Evolutionary conservation across 2,888 invertebrate species (phyloP).

Genomic region (Neoitamus cyanurus): DNA sequence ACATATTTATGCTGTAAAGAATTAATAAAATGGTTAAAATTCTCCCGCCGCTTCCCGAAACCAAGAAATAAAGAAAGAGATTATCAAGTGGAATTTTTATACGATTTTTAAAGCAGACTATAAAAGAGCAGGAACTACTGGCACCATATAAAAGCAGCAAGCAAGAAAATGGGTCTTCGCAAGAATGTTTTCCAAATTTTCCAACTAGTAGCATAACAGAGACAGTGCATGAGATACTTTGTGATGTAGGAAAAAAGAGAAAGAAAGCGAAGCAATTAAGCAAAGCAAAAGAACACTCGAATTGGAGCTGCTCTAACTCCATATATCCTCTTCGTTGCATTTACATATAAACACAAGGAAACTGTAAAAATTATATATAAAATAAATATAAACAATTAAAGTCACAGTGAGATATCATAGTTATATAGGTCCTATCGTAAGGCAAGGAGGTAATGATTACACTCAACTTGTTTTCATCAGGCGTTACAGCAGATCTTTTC

Average conservation of each 20-base stretch:
- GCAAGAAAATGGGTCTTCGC: not conserved
- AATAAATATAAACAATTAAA: not conserved
- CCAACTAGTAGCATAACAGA: conserved; percentile 13
- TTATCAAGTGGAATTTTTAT: conserved; percentile 24
- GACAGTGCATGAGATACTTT: conserved; percentile 6
- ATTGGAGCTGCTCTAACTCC: not conserved
- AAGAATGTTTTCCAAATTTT: not conserved
- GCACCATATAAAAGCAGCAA: not conserved
- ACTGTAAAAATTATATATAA: conserved; percentile 19
- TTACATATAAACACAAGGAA: conserved; percentile 2
- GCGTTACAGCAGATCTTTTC: not conserved
- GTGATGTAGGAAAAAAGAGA: not conserved
- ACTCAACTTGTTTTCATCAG: not conserved
- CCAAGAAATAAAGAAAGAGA: not conserved
- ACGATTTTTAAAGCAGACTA: not conserved
- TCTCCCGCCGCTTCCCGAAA: conserved; percentile 41
- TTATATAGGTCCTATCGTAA: conserved; percentile 25
- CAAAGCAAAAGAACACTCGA: not conserved
- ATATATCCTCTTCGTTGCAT: conserved; percentile 27
- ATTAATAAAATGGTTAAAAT: conserved; percentile 39
- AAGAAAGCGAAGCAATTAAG: not conserved
- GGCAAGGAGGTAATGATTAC: not conserved
- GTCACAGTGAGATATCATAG: conserved; percentile 9
- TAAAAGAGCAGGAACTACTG: not conserved
- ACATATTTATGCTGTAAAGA: conserved; percentile 29